Conservation (phyloP, 2,797 vertebrate species). For the Sebastes vulpes region DNA sequence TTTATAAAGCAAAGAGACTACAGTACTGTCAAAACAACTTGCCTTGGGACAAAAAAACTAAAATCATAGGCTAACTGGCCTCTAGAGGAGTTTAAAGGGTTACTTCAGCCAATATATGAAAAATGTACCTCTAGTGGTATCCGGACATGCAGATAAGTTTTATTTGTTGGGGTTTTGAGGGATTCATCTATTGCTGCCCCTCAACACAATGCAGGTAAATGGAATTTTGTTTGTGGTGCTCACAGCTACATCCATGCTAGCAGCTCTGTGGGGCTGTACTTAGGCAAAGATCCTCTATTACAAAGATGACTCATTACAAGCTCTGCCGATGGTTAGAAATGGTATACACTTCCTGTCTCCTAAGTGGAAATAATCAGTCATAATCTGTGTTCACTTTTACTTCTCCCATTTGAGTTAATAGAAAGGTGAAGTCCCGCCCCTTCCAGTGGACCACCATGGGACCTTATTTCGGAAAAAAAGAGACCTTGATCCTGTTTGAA, state of each 20-base stretch:
- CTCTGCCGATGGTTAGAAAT: neutral
- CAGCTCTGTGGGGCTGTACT: neutral
- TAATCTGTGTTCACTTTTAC: too few species aligned
- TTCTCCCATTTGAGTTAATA: too few species aligned
- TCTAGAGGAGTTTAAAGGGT: conserved; percentile 11
- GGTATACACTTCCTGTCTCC: neutral
- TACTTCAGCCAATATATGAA: neutral
- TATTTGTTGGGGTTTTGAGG: neutral
- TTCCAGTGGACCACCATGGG: too few species aligned
- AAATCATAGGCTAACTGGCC: conserved; percentile 16
- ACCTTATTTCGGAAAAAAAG: too few species aligned
- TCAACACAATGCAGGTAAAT: neutral
- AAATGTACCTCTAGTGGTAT: neutral
- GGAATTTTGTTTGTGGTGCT: neutral
- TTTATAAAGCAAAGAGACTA: conserved; percentile 43
- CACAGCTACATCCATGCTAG: neutral
- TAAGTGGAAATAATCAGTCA: neutral
- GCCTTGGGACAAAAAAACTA: conserved; percentile 10
- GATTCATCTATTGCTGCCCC: neutral
- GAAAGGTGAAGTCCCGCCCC: too few species aligned
- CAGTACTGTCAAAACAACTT: conserved; percentile 29
- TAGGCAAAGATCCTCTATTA: neutral
- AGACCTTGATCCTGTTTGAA: too few species aligned
- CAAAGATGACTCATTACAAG: neutral
- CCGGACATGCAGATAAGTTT: neutral